Base-by-base conservation (phyloP, 2,113 vertebrate species). In the Coracopsis vasa region DNA sequence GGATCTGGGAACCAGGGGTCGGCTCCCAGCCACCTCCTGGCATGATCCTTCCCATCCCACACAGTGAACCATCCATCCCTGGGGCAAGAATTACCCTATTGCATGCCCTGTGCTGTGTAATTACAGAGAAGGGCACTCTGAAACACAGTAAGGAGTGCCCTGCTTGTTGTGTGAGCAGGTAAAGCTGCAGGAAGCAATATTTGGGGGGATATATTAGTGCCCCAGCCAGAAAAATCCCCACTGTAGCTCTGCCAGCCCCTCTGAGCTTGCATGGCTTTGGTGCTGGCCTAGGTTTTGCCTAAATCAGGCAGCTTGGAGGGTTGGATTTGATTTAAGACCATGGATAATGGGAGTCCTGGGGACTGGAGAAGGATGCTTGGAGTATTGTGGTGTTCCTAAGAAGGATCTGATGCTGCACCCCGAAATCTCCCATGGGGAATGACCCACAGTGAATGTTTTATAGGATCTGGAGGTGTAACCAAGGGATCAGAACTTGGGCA, bases 391-490 rank as follows among this genome's bases (percentile, higher is more conserved):
- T 88, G 27, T 70, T 54, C 60, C 48, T 62, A 21, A n/a, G 29
- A 51, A 51, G 47, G 23, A 5, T 42, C 35, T 75, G 13, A 7
- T 69, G 47, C 48, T 88, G 33, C 3, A 6, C 4, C 23, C 56
- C 29, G 25, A 28, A 2, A 15, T 88, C 7, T 41, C 39, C 47
- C 9, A 2, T 11, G 14, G 21, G 18, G 42, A 82, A 3, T 6
- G 10, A 29, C 1, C 0, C 16, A 15, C 0, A 1, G 28, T 45
- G n/a, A 60, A 44, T 21, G 66, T 24, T 73, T 70, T 47, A 6
- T 35, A 77, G 29, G 35, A n/a, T 47, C 48, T 35, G 35, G n/a
- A 58, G 27, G 13, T 31, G 31, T 10, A n/a, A 62, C 16, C 3
- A 1, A 56, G 48, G 15, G 25, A 56, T 8, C 45, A 45, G 25